A percentile compares a stretch with the other conserved stretches of the same genome.
Evolutionary conservation across 2,113 vertebrate species (phyloP).

Genomic region (Oryzias woworae): DNA sequence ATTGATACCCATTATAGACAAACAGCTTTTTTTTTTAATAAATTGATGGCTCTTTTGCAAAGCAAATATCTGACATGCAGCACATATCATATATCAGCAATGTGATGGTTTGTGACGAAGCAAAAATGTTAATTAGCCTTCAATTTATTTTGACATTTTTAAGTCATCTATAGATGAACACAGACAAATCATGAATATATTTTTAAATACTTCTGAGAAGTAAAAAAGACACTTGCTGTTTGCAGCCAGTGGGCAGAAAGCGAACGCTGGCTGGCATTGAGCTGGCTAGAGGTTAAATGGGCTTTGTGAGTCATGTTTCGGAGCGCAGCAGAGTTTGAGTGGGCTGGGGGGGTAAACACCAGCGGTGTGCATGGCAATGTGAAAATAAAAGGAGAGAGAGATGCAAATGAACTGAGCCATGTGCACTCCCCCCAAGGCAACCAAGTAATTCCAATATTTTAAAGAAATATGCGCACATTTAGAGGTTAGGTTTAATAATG

Average conservation of each 20-base stretch:
- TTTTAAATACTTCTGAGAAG: background rate
- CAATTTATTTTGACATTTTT: constrained; percentile 3
- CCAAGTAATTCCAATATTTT: constrained; percentile 17
- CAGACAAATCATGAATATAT: too few species aligned
- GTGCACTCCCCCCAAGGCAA: constrained; percentile 3
- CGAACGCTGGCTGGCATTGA: constrained; percentile 20
- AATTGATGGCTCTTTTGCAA: constrained; percentile 54
- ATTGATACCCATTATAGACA: constrained; percentile 33
- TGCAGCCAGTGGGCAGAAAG: constrained; percentile 24
- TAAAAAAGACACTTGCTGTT: constrained; percentile 7
- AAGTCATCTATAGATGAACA: background rate
- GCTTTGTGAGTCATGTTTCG: constrained; percentile 65
- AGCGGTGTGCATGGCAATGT: constrained; percentile 50
- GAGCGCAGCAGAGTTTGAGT: constrained; percentile 48
- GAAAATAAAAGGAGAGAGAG: constrained; percentile 38
- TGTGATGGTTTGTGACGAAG: constrained; percentile 36
- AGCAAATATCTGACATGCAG: constrained; percentile 43
- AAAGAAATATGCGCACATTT: constrained; percentile 2
- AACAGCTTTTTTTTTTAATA: constrained; percentile 26
- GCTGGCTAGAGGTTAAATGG: constrained; percentile 64
- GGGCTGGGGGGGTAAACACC: constrained; percentile 56
- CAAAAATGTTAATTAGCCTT: constrained; percentile 20
- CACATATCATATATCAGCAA: constrained; percentile 44
- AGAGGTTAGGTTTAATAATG: constrained; percentile 6
- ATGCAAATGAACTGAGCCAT: constrained; percentile 13